Evolutionary conservation across 2,797 vertebrate species (phyloP).

Genomic region (Eulemur mongoz): DNA sequence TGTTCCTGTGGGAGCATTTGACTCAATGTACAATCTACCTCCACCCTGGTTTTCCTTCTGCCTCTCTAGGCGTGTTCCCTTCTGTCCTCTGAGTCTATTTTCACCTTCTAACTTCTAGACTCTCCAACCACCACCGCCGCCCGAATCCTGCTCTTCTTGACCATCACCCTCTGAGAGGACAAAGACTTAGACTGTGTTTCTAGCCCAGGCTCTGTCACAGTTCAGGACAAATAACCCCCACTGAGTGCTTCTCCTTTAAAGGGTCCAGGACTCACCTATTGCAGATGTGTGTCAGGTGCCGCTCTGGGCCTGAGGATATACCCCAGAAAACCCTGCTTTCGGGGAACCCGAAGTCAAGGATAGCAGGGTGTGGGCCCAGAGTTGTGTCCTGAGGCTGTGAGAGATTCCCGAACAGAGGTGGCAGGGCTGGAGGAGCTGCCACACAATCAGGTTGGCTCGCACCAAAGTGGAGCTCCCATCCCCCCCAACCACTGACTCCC

Average conservation of each 20-base stretch:
- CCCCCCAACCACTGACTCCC: not conserved
- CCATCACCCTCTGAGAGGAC: not conserved
- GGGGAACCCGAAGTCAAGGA: too few relatives aligned
- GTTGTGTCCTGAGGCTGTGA: too few relatives aligned
- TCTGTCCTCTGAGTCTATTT: not conserved
- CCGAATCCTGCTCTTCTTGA: not conserved
- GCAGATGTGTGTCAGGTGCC: not conserved
- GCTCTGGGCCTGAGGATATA: accelerated
- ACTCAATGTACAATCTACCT: too few relatives aligned
- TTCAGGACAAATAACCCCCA: not conserved
- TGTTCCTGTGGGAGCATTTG: not conserved
- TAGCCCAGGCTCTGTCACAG: not conserved
- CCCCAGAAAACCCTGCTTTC: too few relatives aligned
- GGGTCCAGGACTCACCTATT: not conserved
- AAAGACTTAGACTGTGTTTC: too few relatives aligned
- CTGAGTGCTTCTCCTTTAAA: too few relatives aligned
- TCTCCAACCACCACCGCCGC: not conserved
- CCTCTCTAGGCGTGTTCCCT: not conserved
- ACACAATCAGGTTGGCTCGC: not conserved
- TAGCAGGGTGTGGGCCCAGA: too few relatives aligned
- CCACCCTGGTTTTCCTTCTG: not conserved
- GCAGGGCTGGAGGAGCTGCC: not conserved
- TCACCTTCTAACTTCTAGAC: not conserved
- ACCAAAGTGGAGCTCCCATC: not conserved
- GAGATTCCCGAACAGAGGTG: too few relatives aligned